Conservation (phyloP, 2,797 vertebrate species). For the Cetoscarus ocellatus region DNA sequence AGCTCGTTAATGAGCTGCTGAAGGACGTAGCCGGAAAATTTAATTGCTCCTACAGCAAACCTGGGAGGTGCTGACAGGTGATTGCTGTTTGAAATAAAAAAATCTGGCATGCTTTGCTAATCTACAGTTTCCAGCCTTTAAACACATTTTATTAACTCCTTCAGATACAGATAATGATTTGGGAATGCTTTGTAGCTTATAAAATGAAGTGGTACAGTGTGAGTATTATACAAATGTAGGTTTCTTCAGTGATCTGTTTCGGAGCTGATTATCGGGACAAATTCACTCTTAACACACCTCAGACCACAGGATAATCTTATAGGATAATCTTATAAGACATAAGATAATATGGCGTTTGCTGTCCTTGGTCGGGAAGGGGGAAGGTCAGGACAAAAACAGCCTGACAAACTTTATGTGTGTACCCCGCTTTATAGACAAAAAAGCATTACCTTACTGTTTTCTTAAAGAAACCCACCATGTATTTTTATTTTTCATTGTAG, state of each 20-base stretch:
- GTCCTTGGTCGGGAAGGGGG: too few relatives aligned
- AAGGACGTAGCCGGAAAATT: conserved; percentile 19
- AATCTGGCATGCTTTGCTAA: conserved; percentile 17
- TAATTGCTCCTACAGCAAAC: conserved; percentile 13
- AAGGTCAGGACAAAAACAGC: too few relatives aligned
- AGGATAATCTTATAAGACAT: too few relatives aligned
- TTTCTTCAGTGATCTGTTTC: neutral
- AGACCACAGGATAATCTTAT: too few relatives aligned
- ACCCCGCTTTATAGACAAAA: too few relatives aligned
- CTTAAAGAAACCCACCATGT: too few relatives aligned
- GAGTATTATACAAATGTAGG: neutral
- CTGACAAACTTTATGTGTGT: too few relatives aligned
- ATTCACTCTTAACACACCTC: too few relatives aligned
- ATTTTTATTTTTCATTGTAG: neutral
- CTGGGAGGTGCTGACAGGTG: conserved; percentile 7
- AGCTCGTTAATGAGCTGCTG: conserved; percentile 16
- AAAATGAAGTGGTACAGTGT: conserved; percentile 16
- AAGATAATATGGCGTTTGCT: too few relatives aligned
- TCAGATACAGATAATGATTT: neutral
- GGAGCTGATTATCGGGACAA: too few relatives aligned
- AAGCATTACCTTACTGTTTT: neutral
- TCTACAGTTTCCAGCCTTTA: conserved; percentile 9
- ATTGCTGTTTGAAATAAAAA: conserved; percentile 20
- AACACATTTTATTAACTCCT: conserved; percentile 12
- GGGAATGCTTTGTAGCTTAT: neutral